Evolutionary conservation across 2,797 vertebrate species (phyloP), one percentile per base, ranked within the genome.

Genomic region (Amphiprion clarkii): DNA sequence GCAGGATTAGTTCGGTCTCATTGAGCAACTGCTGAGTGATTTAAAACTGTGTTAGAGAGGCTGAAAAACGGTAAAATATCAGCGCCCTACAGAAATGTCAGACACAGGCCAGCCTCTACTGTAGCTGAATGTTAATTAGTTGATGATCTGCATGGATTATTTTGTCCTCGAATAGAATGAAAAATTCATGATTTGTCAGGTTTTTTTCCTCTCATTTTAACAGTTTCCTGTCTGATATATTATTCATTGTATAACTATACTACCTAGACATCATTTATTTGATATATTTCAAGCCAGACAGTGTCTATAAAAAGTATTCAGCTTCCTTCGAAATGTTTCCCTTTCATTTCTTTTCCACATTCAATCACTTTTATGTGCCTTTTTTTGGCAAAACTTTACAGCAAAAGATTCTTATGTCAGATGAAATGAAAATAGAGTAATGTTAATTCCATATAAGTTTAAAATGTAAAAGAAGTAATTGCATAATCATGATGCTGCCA

Each of bases 81-180:
- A 76, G 25, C 60, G 75, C 75, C 67, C 68, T 61, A 57, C 75
- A 76, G 51, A 85, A 88, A 87, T 87, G 84, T 82, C 80, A 84
- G 61, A 72, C 73, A 71, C 55, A 87, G 69, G 58, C 29, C 42
- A 17, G 7, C 2, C 13, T 16, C 14, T 9, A 53, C 60, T 49
- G 3, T 23, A 44, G 57, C 4, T 70, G 86, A 80, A 87, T 85
- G 36, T 52, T 74, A 87, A 87, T 75, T 42, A 75, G 61, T 17
- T 62, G 65, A 67, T 53, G 27, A 80, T 76, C 49, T 19, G 44
- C 17, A 17, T 25, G 29, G 55, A 79, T 48, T 53, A 33, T 68
- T 44, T 72, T 48, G 53, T 74, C 31, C 68, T 42, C 64, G 57
- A 25, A 31, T 33, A 16, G 13, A 11, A 39, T 33, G 6, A 36